Base-by-base conservation (phyloP, 1,140 invertebrate genomes). In the Lanistes nyassanus region DNA sequence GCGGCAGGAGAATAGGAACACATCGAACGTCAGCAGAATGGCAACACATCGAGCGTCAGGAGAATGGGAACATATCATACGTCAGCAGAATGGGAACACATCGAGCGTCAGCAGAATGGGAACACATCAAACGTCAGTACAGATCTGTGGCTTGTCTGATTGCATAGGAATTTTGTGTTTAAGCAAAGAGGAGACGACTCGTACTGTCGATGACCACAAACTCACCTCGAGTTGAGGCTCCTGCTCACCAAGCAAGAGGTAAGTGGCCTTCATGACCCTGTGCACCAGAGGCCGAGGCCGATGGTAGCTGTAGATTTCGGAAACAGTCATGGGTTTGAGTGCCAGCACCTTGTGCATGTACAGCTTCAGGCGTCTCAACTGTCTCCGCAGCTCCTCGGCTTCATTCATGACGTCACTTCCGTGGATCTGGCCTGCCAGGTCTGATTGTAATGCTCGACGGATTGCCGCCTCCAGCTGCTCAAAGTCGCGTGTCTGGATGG, bases 221-320 rank as follows among this genome's bases (percentile, higher is more conserved):
- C 71, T 68, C 66, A 81, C 81, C 75, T 81, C 36, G 2, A 82
- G 39, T 29, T 69, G 53, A 26, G 58, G 51, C 2, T 76, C 62
- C 42, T 67, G 62, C 29, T 83, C 82, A 19, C 82, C 82, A 34
- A 83, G 77, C 37, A 83, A 34, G 16, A 79, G 75, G 60, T 76
- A 81, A 4, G 80, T 81, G 51, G 80, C 80, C 62, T 79, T 81
- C 82, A 83, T 80, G 39, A 83, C 79, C 42, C 75, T 68, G 55
- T 81, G 80, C 6, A 83, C 78, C 11, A 79, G 76, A 21, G 76
- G 77, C 34, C 76, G 76, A 19, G 82, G 82, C 36, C 77, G 55
- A n/a, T 79, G 75, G 74, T 83, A 83, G 60, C 79, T 77, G 62
- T 75, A 67, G 29, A 83, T 78, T 56, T 83, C 82, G 0, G 82